phyloP scores from a whole-genome alignment of 2,888 invertebrate genomes.

The Cinara cedri region DNA sequence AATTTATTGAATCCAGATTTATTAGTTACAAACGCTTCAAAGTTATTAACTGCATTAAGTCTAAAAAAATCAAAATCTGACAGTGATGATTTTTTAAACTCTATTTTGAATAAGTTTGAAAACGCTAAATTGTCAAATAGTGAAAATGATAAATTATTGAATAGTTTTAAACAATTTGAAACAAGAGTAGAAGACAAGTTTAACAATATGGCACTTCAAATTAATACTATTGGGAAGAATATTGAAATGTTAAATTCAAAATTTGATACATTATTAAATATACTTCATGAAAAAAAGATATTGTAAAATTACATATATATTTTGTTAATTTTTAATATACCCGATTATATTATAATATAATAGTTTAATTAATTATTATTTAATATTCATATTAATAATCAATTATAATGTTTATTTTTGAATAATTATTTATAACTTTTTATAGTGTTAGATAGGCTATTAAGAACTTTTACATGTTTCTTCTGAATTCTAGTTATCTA shows the following conservation, averaged over 20 bases:
- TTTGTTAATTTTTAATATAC: not conserved
- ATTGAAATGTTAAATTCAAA: slow-evolving; percentile 31
- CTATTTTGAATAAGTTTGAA: not conserved
- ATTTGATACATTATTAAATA: slow-evolving; percentile 19
- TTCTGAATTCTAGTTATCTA: too few relatives aligned
- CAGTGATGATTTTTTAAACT: not conserved
- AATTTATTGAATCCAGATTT: slow-evolving; percentile 19
- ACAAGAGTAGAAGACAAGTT: not conserved
- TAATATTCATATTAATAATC: too few relatives aligned
- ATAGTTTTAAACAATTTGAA: slow-evolving; percentile 11
- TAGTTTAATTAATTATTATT: too few relatives aligned
- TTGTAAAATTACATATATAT: not conserved
- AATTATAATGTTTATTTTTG: too few relatives aligned
- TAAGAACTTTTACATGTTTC: too few relatives aligned
- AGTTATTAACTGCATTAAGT: slow-evolving; percentile 3
- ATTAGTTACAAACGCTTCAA: slow-evolving; percentile 20
- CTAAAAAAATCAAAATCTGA: slow-evolving; percentile 1
- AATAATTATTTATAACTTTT: too few relatives aligned
- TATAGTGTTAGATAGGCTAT: too few relatives aligned
- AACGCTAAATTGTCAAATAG: not conserved
- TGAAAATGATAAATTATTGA: not conserved
- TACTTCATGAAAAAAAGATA: not conserved
- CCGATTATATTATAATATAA: too few relatives aligned
- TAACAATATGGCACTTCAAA: slow-evolving; percentile 12
- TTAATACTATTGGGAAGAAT: slow-evolving; percentile 17